These are phyloP conservation scores for Ypsolopha sequella DNA, from an alignment of 2,888 invertebrate species.

Conservation along the genomic window DNA sequence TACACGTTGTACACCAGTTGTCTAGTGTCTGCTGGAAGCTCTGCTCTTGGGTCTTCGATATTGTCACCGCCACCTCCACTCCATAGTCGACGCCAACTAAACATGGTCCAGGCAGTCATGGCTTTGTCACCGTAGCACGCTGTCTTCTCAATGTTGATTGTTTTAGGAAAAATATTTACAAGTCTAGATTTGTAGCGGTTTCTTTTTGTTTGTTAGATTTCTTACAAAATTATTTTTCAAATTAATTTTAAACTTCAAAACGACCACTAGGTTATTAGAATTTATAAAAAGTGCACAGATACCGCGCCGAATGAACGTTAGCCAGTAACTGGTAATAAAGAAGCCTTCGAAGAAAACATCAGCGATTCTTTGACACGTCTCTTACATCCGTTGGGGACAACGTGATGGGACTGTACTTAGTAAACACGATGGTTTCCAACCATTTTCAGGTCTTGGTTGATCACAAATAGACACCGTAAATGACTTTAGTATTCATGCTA, in stretches of 20 bases:
- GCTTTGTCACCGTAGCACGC: conserved; percentile 64
- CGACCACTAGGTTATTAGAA: too few species aligned
- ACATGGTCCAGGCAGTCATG: conserved; percentile 68
- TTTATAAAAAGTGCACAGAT: too few species aligned
- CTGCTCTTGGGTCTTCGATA: conserved; percentile 40
- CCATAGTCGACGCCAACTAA: conserved; percentile 61
- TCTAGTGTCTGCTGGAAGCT: conserved; percentile 55
- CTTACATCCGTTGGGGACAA: conserved; percentile 48
- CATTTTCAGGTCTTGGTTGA: background rate
- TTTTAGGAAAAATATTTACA: background rate
- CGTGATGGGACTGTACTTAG: conserved; percentile 32
- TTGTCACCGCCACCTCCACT: conserved; percentile 38
- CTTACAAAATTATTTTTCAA: too few species aligned
- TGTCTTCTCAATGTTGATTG: conserved; percentile 32
- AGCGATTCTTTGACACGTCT: conserved; percentile 50
- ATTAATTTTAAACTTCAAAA: too few species aligned
- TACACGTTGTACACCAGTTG: conserved; percentile 62
- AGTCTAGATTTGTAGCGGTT: too few species aligned
- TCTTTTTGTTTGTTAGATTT: too few species aligned
- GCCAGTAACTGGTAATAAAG: conserved; percentile 37
- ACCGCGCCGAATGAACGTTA: background rate
- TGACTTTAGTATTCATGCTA: conserved; percentile 37
- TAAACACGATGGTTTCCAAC: background rate
- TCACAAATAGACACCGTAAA: conserved; percentile 21
- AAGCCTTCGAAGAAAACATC: conserved; percentile 34